Evolutionary conservation across 2,797 vertebrate genomes (phyloP), one percentile per base, ranked within the genome.

Genomic region (Microtus agrestis): DNA sequence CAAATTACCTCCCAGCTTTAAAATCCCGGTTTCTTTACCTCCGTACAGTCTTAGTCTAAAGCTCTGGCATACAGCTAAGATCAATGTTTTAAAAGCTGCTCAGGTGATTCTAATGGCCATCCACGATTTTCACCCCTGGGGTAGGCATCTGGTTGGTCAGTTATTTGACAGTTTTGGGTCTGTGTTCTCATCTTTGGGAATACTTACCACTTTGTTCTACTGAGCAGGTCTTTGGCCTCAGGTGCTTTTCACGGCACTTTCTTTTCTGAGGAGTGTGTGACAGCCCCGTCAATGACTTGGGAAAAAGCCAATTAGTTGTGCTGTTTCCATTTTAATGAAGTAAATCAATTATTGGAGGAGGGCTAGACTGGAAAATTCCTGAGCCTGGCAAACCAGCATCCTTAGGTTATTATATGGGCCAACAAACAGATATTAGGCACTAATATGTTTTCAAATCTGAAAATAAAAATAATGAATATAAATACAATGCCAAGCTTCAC

Each of bases 341-440:
- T 65, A 43, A 14, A 40, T 97, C 80, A 85, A 73, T 87, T 91
- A 94, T 93, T 67, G 91, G 77, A 89, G 19, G 34, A 95, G 63
- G 79, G 14, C 67, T 89, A 43, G 29, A 89, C 69, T 96, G 97
- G 95, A 97, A 97, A 97, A 97, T 97, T 97, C 89, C 93, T 82
- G 29, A 69, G 10, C n/a, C 89, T 94, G 7, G 61, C 85, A 94
- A 65, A 71, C 34, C 65, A 89, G 31, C 25, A 91, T 80, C 79
- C 12, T 73, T 76, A 88, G 27, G 15, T 31, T 67, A 67, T 73
- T 95, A 87, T 17, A 27, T 43, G 56, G 25, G 40, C 78, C 67
- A 87, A 59, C 8, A 91, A 89, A 37, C 23, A 48, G 25, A 31
- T 31, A 81, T 8, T 63, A 48, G 81, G 13, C 27, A 76, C 37